Percentiles rank a stretch among this genome's conserved stretches.
These are phyloP conservation scores for Phengaris arion DNA, from an alignment of 2,888 invertebrate species.

Conservation along the genomic window DNA sequence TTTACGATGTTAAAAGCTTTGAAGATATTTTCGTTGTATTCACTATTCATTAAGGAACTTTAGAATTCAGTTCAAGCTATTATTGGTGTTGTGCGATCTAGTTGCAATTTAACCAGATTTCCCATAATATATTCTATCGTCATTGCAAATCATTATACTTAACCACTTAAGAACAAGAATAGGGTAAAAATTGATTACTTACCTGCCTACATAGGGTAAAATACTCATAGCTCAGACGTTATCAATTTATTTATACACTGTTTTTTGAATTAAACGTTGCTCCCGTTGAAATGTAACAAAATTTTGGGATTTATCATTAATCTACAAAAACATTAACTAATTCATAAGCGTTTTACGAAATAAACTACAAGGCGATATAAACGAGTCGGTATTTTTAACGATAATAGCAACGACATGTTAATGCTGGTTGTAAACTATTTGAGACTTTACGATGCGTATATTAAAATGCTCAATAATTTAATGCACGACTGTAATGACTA, in stretches of 20 bases:
- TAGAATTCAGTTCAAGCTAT: background rate
- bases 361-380: constrained; percentile 23
- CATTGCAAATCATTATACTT: background rate
- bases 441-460: constrained; percentile 25
- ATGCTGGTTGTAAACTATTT: constrained; percentile 25
- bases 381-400: constrained; percentile 22
- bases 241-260: background rate
- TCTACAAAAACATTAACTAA: background rate
- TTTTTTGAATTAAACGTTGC: background rate
- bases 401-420: constrained; percentile 28
- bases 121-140: background rate
- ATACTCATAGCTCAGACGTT: background rate
- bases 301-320: constrained; percentile 7
- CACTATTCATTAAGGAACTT: constrained; percentile 8
- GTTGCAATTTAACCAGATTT: background rate
- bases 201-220: background rate
- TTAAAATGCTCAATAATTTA: constrained; percentile 25
- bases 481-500: constrained; percentile 12
- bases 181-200: too few species aligned
- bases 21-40: constrained; percentile 7
- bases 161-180: too few species aligned
- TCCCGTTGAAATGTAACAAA: constrained; percentile 9
- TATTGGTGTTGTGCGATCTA: background rate
- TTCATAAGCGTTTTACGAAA: constrained; percentile 11
- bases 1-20: constrained; percentile 20